Percentiles rank a stretch among this genome's conserved stretches.
Conservation (phyloP, 2,888 invertebrate genomes). For the Lochmaea capreae region DNA sequence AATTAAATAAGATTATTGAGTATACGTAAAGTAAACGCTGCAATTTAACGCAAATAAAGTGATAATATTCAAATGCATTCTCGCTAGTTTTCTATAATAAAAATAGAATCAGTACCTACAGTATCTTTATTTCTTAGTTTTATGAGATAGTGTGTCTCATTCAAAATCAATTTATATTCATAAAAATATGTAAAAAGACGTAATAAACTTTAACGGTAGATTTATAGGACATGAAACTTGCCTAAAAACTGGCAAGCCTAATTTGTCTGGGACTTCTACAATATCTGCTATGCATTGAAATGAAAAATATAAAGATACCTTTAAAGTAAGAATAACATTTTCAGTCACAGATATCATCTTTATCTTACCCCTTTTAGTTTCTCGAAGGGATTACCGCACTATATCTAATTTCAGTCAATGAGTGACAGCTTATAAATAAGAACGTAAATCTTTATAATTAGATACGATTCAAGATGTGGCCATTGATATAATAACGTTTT, state of each 20-base stretch:
- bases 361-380: background rate
- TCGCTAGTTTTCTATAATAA: background rate
- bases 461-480: background rate
- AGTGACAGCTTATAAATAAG: too few relatives aligned
- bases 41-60: constrained; percentile 3
- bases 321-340: background rate
- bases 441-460: constrained; percentile 1
- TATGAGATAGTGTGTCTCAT: background rate
- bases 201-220: background rate
- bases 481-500: background rate
- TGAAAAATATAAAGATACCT: background rate
- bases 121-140: background rate
- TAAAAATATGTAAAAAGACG: background rate
- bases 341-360: background rate
- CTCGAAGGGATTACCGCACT: background rate
- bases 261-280: too few relatives aligned
- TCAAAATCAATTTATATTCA: too few relatives aligned
- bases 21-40: background rate
- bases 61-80: background rate
- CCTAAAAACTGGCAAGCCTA: too few relatives aligned
- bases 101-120: background rate
- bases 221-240: background rate
- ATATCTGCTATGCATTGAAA: background rate
- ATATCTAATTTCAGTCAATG: background rate
- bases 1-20: constrained; percentile 2